Evolutionary conservation across 2,888 invertebrate species (phyloP).

Genomic region (Ochropleura leucogaster): DNA sequence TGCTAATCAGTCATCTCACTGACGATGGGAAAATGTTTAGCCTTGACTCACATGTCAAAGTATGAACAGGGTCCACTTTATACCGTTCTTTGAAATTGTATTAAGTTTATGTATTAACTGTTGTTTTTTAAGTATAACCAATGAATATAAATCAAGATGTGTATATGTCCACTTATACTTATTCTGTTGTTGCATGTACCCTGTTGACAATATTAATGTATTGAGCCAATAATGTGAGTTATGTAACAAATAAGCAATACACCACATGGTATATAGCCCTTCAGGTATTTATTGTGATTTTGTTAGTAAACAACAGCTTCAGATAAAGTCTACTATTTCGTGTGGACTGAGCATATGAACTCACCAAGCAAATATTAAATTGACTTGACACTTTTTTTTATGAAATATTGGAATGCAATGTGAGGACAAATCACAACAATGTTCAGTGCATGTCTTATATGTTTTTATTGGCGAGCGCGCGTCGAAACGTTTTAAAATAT

Average conservation of each 20-base stretch:
- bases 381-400: not conserved
- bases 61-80: not conserved
- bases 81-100: not conserved
- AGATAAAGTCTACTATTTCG: not conserved
- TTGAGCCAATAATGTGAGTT: not conserved
- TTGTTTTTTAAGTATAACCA: not conserved
- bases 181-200: not conserved
- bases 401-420: constrained; percentile 31
- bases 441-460: not conserved
- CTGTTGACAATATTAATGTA: not conserved
- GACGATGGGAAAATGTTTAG: not conserved
- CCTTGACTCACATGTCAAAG: constrained; percentile 6
- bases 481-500: not conserved
- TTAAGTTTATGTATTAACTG: no score
- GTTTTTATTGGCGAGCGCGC: not conserved
- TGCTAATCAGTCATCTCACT: constrained; percentile 18
- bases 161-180: not conserved
- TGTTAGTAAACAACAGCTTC: constrained; percentile 34
- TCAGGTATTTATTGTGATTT: constrained; percentile 3
- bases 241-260: constrained; percentile 25
- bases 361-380: constrained; percentile 3
- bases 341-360: not conserved
- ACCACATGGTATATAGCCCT: not conserved
- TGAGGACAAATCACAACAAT: constrained; percentile 24
- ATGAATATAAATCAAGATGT: constrained; percentile 8